phyloP scores from a whole-genome alignment of 2,113 vertebrate species.

The Diadophis punctatus region DNA sequence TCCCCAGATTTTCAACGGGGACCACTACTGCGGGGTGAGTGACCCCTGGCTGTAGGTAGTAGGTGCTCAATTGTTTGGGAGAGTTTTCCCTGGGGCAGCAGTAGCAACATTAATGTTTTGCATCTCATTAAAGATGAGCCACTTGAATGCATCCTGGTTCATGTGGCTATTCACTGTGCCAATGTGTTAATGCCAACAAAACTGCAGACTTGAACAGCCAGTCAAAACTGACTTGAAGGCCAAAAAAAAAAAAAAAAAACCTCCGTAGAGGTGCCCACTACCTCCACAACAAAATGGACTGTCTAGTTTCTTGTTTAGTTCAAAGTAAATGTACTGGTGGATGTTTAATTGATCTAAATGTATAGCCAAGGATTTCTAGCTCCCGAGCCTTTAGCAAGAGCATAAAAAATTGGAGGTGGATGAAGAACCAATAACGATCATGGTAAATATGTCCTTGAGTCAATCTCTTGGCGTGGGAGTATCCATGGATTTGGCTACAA shows the following conservation, averaged over 20 bases:
- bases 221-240: not conserved
- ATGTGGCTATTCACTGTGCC: not conserved
- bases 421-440: not conserved
- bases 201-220: not conserved
- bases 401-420: not conserved
- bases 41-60: not conserved
- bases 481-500: not conserved
- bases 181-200: not conserved
- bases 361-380: not conserved
- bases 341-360: not conserved
- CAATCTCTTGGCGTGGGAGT: not conserved
- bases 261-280: not conserved
- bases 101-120: not conserved
- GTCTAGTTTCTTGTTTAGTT: not conserved
- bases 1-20: conserved; percentile 92
- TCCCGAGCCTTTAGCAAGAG: not conserved
- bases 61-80: not conserved
- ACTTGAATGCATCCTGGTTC: not conserved
- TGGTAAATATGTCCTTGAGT: not conserved
- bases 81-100: not conserved
- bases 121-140: not conserved
- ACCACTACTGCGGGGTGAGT: conserved; percentile 92
- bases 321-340: not conserved
- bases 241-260: not conserved
- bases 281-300: not conserved